A percentile compares a stretch with the other conserved stretches of the same genome.
Evolutionary conservation across 2,888 invertebrate species (phyloP).

Genomic region (Caenorhabditis afra): DNA sequence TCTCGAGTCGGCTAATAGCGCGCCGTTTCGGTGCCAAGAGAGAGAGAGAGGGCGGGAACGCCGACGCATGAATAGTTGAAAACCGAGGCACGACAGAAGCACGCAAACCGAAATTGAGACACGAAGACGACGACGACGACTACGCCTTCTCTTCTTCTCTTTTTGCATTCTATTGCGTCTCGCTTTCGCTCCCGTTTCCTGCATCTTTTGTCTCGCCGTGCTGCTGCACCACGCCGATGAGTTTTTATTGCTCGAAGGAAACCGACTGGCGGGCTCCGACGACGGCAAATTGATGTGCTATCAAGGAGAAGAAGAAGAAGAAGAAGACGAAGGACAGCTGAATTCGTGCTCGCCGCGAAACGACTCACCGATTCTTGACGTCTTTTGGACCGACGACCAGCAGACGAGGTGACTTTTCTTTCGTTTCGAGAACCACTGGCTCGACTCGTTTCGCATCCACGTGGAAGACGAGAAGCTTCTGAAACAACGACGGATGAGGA

Average conservation of each 20-base stretch:
- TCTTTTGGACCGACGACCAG: conserved; percentile 71
- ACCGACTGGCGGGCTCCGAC: conserved; percentile 3
- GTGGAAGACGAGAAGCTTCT: conserved; percentile 55
- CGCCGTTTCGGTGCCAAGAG: too few species aligned
- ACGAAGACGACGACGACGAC: conserved; percentile 19
- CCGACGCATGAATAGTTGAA: conserved; percentile 59
- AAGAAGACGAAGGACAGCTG: not conserved
- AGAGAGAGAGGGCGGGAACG: conserved; percentile 24
- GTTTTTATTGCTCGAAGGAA: conserved; percentile 47
- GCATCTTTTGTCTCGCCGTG: conserved; percentile 33
- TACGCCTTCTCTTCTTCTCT: conserved; percentile 35
- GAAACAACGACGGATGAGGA: conserved; percentile 11
- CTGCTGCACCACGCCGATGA: conserved; percentile 51
- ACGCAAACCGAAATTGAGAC: conserved; percentile 53
- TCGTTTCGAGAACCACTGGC: conserved; percentile 64
- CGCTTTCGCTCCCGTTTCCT: conserved; percentile 36
- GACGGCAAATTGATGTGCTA: conserved; percentile 49
- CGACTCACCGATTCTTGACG: conserved; percentile 66
- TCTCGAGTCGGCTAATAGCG: too few species aligned
- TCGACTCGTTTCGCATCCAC: conserved; percentile 57
- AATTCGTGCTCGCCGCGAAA: conserved; percentile 7
- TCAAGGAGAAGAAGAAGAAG: conserved; percentile 21
- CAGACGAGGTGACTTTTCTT: conserved; percentile 60
- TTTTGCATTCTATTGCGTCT: conserved; percentile 47
- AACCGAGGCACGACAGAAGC: conserved; percentile 38